Evolutionary conservation across 2,888 invertebrate genomes (phyloP), one percentile per base, ranked within the genome.

Genomic region (Eretmocerus hayati): DNA sequence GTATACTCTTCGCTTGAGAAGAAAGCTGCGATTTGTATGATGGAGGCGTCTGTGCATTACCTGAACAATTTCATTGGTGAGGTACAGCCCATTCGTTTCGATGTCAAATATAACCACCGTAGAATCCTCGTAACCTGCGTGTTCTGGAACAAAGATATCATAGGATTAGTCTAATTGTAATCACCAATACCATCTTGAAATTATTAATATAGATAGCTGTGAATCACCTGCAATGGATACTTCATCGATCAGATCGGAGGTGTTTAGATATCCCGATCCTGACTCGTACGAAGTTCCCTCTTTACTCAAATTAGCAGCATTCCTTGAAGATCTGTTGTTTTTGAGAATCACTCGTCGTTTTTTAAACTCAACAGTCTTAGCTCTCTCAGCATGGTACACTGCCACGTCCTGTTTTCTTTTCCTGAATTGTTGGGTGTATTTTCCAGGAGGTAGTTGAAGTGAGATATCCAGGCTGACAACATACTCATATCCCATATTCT

Each of bases 231-330:
- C 22, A 5, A 46, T 11, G 16, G 39, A 18, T 38, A 41, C 22
- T 41, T 52, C 45, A 21, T 52, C 30, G 23, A 50, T 45, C 9
- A 54, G 41, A 19, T 48, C 44, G 11, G 42, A 50, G 23, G 33
- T 45, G 18, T 53, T 46, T 5, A 46, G 33, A 18, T 46, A 46
- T 8, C 45, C 52, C 11, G 35, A 46, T 16, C 43, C 51, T 19
- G 51, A 37, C 19, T 42, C 20, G 38, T 56, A 57, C 6, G 49
- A 50, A 16, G 53, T 22, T 18, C 50, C 54, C 52, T 56, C 55
- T 20, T 35, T 33, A 22, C 38, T 41, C 32, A 41, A 35, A 9
- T 18, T 8, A 22, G 45, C 16, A 44, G 11, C 15, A 26, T 31
- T 48, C 35, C 22, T 50, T 2, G 18, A 26, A 5, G 26, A 40